These are phyloP conservation scores for Latrodectus geometricus DNA, from an alignment of 1,140 invertebrate genomes.

Conservation along the genomic window DNA sequence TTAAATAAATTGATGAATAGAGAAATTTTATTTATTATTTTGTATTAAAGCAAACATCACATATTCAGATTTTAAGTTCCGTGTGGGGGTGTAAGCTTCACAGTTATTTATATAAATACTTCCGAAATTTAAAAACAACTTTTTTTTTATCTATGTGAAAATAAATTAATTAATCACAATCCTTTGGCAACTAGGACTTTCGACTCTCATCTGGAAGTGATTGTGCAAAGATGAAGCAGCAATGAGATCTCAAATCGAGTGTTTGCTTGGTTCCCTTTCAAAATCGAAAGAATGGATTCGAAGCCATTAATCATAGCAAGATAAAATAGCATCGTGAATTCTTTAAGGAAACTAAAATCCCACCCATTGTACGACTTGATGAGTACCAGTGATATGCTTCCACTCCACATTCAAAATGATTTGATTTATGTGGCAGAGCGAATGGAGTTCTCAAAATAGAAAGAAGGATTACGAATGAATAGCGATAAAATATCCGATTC, in stretches of 20 bases:
- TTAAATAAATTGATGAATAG: too few species aligned
- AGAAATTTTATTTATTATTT: too few species aligned
- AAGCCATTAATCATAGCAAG: conserved; percentile 42
- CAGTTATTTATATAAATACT: too few species aligned
- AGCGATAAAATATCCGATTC: neutral
- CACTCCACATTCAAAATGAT: neutral
- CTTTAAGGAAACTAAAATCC: conserved; percentile 27
- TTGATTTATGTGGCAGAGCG: neutral
- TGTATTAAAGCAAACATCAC: too few species aligned
- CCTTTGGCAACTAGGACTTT: too few species aligned
- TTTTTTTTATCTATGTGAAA: too few species aligned
- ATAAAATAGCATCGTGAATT: conserved; percentile 45
- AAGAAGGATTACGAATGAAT: neutral
- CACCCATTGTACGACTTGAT: conserved; percentile 26
- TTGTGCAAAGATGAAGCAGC: conserved; percentile 10
- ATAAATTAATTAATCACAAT: too few species aligned
- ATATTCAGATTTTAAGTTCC: too few species aligned
- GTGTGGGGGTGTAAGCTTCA: too few species aligned
- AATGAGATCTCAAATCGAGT: conserved; percentile 25
- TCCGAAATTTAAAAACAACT: too few species aligned
- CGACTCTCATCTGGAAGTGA: neutral
- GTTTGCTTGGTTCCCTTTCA: neutral
- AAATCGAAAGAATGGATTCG: conserved; percentile 41
- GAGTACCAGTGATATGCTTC: neutral
- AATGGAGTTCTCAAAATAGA: neutral